These are phyloP conservation scores for Caenorhabditis imperialis DNA, from an alignment of 2,888 invertebrate species.

Conservation along the genomic window DNA sequence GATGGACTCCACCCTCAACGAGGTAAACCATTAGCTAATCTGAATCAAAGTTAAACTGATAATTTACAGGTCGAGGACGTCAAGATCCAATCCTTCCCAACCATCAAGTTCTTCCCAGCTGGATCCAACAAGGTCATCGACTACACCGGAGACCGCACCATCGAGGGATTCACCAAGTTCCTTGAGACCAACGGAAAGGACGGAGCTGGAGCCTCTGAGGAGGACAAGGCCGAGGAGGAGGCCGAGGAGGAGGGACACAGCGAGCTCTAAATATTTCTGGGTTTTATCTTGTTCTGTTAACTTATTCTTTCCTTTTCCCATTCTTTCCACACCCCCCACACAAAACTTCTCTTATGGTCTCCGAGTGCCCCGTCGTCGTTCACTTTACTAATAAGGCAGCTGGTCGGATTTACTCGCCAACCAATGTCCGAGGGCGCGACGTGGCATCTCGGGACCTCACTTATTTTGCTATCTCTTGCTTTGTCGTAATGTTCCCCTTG, in stretches of 20 bases:
- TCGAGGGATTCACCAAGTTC: slow-evolving; percentile 93
- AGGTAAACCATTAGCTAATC: slow-evolving; percentile 81
- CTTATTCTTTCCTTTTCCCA: slow-evolving; percentile 24
- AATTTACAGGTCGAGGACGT: slow-evolving; percentile 74
- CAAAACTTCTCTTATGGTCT: slow-evolving; percentile 22
- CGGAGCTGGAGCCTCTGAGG: slow-evolving; percentile 80
- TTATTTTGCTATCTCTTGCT: slow-evolving; percentile 51
- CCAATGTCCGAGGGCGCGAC: slow-evolving; percentile 15
- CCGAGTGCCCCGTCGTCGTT: slow-evolving; percentile 10
- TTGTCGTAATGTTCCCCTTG: slow-evolving; percentile 38
- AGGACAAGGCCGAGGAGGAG: slow-evolving; percentile 76
- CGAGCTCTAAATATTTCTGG: slow-evolving; percentile 71
- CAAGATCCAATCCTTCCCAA: slow-evolving; percentile 84
- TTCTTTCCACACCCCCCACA: not conserved
- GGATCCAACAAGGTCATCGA: slow-evolving; percentile 90
- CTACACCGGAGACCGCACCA: slow-evolving; percentile 94
- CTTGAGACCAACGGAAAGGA: slow-evolving; percentile 91
- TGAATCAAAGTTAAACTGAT: not conserved
- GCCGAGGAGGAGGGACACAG: slow-evolving; percentile 71
- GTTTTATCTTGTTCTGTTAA: too few relatives aligned
- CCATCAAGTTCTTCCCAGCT: slow-evolving; percentile 93
- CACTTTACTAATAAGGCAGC: slow-evolving; percentile 37
- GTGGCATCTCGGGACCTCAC: slow-evolving; percentile 8
- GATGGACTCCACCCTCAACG: slow-evolving; percentile 98
- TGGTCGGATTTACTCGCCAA: slow-evolving; percentile 4